These are phyloP conservation scores for Glossophaga mutica DNA, from an alignment of 2,797 vertebrate species.

Conservation along the genomic window DNA sequence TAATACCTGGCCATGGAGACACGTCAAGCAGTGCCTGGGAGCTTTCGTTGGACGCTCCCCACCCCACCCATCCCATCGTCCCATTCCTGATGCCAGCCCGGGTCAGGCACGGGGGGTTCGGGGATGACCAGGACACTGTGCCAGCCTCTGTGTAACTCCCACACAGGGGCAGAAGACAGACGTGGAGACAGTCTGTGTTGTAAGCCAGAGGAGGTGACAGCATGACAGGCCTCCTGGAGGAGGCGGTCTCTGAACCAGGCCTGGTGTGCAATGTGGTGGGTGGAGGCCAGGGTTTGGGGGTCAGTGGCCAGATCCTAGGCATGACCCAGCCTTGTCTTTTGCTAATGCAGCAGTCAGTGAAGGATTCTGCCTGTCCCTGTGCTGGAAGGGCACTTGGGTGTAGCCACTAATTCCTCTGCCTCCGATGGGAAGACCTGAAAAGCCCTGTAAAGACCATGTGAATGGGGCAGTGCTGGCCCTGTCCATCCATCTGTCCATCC, in stretches of 20 bases:
- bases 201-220: neutral
- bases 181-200: neutral
- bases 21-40: neutral
- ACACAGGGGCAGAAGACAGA: neutral
- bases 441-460: neutral
- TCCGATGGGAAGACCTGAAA: neutral
- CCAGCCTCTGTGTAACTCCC: neutral
- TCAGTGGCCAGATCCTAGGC: neutral
- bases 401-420: neutral
- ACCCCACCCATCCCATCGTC: neutral
- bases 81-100: neutral
- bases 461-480: neutral
- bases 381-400: neutral
- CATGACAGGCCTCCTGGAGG: neutral
- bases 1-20: neutral
- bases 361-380: neutral
- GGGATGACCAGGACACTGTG: neutral
- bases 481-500: neutral
- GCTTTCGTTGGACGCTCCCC: neutral
- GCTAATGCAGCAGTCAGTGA: neutral
- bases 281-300: neutral
- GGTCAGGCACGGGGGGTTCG: neutral
- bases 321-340: neutral
- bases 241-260: neutral
- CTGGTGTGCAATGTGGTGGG: neutral